Percentiles rank a stretch among this genome's conserved stretches.
These are phyloP conservation scores for Pyrocephalus nanus DNA, from an alignment of 2,797 vertebrate species.

Conservation along the genomic window DNA sequence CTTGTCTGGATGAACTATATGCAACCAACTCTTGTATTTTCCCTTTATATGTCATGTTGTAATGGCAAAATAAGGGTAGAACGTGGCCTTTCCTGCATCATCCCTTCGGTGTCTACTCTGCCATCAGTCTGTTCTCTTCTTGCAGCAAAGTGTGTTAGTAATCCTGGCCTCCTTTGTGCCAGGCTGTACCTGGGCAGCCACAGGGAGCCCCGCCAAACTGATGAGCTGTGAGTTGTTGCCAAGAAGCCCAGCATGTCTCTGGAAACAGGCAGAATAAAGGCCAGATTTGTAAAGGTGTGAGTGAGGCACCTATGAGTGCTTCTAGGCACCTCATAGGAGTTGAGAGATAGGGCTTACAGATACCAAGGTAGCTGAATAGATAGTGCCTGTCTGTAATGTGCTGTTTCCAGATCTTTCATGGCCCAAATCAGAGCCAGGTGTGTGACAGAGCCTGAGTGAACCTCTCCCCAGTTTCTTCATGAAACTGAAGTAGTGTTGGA, in stretches of 20 bases:
- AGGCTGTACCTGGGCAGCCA: background rate
- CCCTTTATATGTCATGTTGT: background rate
- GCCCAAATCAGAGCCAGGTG: background rate
- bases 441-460: background rate
- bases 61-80: background rate
- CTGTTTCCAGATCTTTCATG: background rate
- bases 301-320: background rate
- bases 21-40: background rate
- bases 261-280: background rate
- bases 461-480: background rate
- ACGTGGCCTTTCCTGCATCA: background rate
- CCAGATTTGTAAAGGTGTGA: background rate
- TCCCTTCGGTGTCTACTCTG: background rate
- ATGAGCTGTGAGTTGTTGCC: background rate
- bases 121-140: background rate
- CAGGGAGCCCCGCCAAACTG: background rate
- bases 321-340: background rate
- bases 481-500: background rate
- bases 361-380: background rate
- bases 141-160: background rate
- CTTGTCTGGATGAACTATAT: background rate
- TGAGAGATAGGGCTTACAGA: background rate
- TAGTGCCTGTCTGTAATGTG: background rate
- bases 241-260: background rate
- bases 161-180: background rate